Base-by-base conservation (phyloP, 2,113 vertebrate genomes). In the Pelobates fuscus region DNA sequence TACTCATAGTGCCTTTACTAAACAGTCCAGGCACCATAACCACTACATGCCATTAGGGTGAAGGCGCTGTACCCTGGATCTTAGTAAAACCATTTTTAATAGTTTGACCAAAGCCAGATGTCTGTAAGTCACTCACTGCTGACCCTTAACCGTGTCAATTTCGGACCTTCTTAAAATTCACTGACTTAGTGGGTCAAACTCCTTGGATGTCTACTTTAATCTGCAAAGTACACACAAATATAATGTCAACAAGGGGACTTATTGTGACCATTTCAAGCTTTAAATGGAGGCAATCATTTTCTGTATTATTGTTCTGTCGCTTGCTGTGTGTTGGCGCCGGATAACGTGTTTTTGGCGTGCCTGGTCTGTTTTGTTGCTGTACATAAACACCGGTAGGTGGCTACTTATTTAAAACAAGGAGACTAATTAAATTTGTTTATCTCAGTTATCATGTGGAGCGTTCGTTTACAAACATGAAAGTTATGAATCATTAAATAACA, bases 341-440 rank as follows among this genome's bases (percentile, higher is more conserved):
- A 69, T 78, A 77, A 73, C 82, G n/a, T 86, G 81, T 61, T 80
- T 61, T 80, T 83, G 46, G 67, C 81, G 80, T 83, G 83, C 83
- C 80, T 85, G 80, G 80, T 78, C 81, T 88, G 73, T 83, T 81
- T 84, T 27, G 82, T 81, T 79, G 82, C 78, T 80, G 87, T 88
- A 80, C 37, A 41, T 41, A 12, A 7, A 12, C 86, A 85, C 85
- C 78, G 67, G 85, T 87, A 86, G 77, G 85, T 87, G 87, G 77
- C 80, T 88, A 87, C 83, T 86, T 85, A 86, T 85, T 84, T 86
- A 86, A 88, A 87, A 86, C 80, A 82, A 81, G 76, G 17, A 88
- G 89, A 90, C 93, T 94, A 95, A 97, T 95, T 94, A 95, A 94
- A 94, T 91, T 89, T 94, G 94, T 95, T 96, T 95, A 94, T 95